Percentiles rank a stretch among this genome's conserved stretches.
These are phyloP conservation scores for Chaetorhynchus papuensis DNA, from an alignment of 2,113 vertebrate species.

Conservation along the genomic window DNA sequence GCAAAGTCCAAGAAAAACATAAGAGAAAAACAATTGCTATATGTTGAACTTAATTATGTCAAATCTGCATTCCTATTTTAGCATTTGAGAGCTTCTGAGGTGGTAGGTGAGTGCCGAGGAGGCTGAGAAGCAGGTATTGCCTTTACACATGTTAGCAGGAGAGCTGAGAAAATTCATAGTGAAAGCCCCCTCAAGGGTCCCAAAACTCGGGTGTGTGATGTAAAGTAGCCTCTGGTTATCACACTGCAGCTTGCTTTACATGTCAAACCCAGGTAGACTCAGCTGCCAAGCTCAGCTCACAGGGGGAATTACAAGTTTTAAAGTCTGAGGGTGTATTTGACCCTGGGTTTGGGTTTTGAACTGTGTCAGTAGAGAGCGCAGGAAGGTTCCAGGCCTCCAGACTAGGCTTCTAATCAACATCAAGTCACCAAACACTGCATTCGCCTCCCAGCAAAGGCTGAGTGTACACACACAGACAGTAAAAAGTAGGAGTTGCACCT, in stretches of 20 bases:
- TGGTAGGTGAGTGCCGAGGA: background rate
- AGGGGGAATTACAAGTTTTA: background rate
- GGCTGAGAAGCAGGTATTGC: background rate
- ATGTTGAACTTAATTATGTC: background rate
- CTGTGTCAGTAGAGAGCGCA: background rate
- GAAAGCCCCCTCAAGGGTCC: background rate
- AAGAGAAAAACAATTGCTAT: background rate
- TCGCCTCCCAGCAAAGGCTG: background rate
- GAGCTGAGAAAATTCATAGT: constrained; percentile 20
- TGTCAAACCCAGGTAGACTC: background rate
- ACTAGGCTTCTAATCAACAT: background rate
- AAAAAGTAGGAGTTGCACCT: background rate
- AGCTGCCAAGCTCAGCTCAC: background rate
- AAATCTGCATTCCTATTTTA: background rate
- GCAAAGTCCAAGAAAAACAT: background rate
- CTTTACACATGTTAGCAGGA: background rate
- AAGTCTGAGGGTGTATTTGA: background rate
- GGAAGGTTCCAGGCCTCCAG: background rate
- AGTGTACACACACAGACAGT: background rate
- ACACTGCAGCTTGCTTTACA: background rate
- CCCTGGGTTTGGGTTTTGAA: background rate
- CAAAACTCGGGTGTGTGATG: background rate
- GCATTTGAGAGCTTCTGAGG: background rate
- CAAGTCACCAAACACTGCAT: fast-evolving
- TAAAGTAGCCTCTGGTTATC: background rate